Percentiles rank a stretch among this genome's conserved stretches.
Conservation (phyloP, 2,113 vertebrate genomes). For the Saccopteryx bilineata region DNA sequence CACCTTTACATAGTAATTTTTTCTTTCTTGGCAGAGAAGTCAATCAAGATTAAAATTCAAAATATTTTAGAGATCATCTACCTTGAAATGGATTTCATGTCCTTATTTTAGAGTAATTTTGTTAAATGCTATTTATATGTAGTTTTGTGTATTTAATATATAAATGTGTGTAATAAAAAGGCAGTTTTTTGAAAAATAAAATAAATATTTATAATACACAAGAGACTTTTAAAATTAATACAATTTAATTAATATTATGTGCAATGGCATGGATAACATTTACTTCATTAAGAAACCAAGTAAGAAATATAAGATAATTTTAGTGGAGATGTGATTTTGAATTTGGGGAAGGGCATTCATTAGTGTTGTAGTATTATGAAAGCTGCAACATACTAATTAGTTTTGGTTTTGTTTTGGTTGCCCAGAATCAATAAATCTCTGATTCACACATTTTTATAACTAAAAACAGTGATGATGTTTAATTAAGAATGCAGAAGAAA, state of each 20-base stretch:
- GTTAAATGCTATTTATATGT: not conserved
- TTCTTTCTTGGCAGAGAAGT: not conserved
- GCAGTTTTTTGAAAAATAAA: not conserved
- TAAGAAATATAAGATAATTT: not conserved
- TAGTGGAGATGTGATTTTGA: not conserved
- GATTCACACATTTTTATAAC: not conserved
- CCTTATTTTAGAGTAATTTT: not conserved
- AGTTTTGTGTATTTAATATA: not conserved
- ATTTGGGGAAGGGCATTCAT: not conserved
- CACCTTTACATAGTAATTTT: not conserved
- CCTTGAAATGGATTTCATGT: not conserved
- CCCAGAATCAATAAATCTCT: not conserved
- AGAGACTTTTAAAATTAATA: not conserved
- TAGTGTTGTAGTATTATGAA: not conserved
- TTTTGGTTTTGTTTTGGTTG: not conserved
- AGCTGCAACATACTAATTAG: not conserved
- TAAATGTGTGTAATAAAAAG: not conserved
- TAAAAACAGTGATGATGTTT: not conserved
- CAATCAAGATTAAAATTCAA: not conserved
- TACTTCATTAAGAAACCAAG: not conserved
- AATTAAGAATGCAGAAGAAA: not conserved
- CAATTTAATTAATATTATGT: not conserved
- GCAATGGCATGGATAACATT: not conserved
- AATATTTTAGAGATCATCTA: not conserved
- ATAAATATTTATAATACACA: not conserved